Evolutionary conservation across 2,113 vertebrate genomes (phyloP).

Genomic region (Lethenteron reissneri): DNA sequence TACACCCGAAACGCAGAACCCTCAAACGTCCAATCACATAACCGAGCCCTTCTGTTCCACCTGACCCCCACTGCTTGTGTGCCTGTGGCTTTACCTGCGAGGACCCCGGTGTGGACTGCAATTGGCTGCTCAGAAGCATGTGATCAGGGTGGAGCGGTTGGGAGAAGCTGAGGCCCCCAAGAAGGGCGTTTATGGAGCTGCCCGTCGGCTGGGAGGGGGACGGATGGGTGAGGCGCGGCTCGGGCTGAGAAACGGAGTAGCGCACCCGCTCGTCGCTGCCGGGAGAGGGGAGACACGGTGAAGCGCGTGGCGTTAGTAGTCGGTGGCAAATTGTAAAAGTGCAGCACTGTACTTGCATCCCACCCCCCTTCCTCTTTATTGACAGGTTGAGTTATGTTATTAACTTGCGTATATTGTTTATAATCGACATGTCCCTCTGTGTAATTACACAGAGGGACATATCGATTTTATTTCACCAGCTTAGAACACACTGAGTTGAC

Average conservation of each 20-base stretch:
- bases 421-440: background rate
- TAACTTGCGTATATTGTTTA: background rate
- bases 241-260: conserved; percentile 75
- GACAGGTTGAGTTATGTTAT: background rate
- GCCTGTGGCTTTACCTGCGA: conserved; percentile 43
- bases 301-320: conserved; percentile 12
- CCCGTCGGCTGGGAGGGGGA: conserved; percentile 35
- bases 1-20: background rate
- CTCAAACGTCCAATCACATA: background rate
- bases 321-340: conserved; percentile 1
- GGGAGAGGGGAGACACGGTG: background rate
- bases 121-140: conserved; percentile 70
- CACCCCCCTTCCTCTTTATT: background rate
- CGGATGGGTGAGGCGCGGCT: conserved; percentile 27
- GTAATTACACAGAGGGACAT: background rate
- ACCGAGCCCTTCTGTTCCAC: too few species aligned
- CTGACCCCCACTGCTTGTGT: too few species aligned
- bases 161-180: conserved; percentile 68
- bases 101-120: conserved; percentile 60
- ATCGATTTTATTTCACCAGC: background rate
- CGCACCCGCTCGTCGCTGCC: conserved; percentile 45
- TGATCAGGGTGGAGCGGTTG: conserved; percentile 71
- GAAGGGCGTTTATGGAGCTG: conserved; percentile 27
- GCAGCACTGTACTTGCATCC: background rate
- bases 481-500: background rate